Conservation (phyloP, 2,797 vertebrate species). For the Miichthys miiuy region DNA sequence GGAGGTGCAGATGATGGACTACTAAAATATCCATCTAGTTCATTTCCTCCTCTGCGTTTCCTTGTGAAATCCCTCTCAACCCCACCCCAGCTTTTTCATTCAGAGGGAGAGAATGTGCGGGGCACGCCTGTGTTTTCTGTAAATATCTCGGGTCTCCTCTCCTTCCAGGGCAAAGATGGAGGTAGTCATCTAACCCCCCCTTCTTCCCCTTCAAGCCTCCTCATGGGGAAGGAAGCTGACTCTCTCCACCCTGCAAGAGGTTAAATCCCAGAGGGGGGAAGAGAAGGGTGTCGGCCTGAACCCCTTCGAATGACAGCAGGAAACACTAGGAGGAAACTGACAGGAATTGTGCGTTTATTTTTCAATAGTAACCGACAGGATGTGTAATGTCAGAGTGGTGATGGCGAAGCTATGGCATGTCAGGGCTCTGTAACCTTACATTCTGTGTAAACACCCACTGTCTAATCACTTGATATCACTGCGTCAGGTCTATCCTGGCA, state of each 20-base stretch:
- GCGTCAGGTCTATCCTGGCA: neutral
- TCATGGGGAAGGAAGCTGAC: slow-evolving; percentile 75
- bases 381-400: slow-evolving; percentile 47
- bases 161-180: slow-evolving; percentile 34
- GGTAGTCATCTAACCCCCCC: neutral
- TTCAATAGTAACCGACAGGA: slow-evolving; percentile 61
- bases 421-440: slow-evolving; percentile 34
- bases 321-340: slow-evolving; percentile 64
- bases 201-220: slow-evolving; percentile 13
- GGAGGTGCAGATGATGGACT: slow-evolving; percentile 70
- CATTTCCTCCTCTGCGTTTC: slow-evolving; percentile 56
- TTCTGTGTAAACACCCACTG: slow-evolving; percentile 22
- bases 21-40: slow-evolving; percentile 47
- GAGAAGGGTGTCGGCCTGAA: slow-evolving; percentile 52
- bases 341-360: slow-evolving; percentile 52
- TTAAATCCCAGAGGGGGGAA: slow-evolving; percentile 49
- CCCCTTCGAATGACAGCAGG: slow-evolving; percentile 64
- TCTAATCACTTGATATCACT: neutral
- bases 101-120: slow-evolving; percentile 40
- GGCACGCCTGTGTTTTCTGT: slow-evolving; percentile 65
- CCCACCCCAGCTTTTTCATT: slow-evolving; percentile 46
- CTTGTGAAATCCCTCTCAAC: slow-evolving; percentile 39
- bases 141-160: slow-evolving; percentile 57
- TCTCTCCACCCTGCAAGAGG: slow-evolving; percentile 59
- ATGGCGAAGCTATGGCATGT: slow-evolving; percentile 25